Evolutionary conservation across 2,888 invertebrate genomes (phyloP).

Genomic region (Drosophila testacea): DNA sequence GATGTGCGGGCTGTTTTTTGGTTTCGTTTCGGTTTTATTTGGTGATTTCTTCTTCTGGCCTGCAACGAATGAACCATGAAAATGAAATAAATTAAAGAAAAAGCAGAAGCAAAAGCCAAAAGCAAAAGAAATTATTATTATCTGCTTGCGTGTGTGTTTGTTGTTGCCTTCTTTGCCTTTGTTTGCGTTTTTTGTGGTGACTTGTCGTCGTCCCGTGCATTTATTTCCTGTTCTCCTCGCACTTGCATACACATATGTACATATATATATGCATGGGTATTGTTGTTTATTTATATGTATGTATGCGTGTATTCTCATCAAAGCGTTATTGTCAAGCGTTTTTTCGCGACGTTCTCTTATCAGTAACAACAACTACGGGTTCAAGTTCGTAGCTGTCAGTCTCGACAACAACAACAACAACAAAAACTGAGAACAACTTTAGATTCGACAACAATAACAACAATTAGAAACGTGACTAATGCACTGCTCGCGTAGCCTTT

Average conservation of each 20-base stretch:
- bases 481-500: constrained; percentile 92
- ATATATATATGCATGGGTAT: constrained; percentile 15
- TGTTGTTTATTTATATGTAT: neutral
- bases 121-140: constrained; percentile 46
- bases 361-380: constrained; percentile 40
- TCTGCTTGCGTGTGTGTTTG: constrained; percentile 39
- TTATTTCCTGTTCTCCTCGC: constrained; percentile 51
- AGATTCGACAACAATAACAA: constrained; percentile 25
- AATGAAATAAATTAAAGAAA: constrained; percentile 26
- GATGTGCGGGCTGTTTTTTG: constrained; percentile 24
- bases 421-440: constrained; percentile 18
- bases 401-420: constrained; percentile 16
- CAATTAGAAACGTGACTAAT: constrained; percentile 84
- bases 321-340: constrained; percentile 37
- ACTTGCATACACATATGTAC: constrained; percentile 12
- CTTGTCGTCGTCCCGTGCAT: constrained; percentile 43
- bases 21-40: constrained; percentile 47
- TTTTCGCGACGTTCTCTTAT: constrained; percentile 56
- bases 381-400: constrained; percentile 48
- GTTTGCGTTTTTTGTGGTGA: constrained; percentile 42
- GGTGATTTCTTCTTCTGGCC: constrained; percentile 15
- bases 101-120: constrained; percentile 14
- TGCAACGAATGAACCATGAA: constrained; percentile 38
- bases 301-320: constrained; percentile 16
- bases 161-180: constrained; percentile 43